Percentiles rank a stretch among this genome's conserved stretches.
phyloP scores from a whole-genome alignment of 1,140 invertebrate species.

The Hestina assimilis region DNA sequence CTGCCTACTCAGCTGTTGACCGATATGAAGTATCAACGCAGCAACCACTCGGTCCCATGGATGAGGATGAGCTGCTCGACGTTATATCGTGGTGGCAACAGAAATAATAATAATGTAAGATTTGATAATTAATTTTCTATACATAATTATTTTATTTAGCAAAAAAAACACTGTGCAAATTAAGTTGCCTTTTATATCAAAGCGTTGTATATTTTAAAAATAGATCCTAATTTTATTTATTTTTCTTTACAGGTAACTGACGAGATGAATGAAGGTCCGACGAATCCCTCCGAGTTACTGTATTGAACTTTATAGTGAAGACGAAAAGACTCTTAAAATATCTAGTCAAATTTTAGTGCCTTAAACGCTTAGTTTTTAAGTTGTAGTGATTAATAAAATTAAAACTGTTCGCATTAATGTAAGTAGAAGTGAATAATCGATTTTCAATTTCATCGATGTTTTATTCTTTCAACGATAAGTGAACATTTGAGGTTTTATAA shows the following conservation, averaged over 20 bases:
- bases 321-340: conserved; percentile 68
- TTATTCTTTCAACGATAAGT: conserved; percentile 44
- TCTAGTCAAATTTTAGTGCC: conserved; percentile 74
- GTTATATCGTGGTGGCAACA: conserved; percentile 91
- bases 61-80: conserved; percentile 91
- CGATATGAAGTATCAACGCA: conserved; percentile 69
- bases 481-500: conserved; percentile 45
- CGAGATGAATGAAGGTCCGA: conserved; percentile 40
- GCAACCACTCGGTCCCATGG: conserved; percentile 81
- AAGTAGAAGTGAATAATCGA: conserved; percentile 8
- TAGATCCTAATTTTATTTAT: conserved; percentile 26
- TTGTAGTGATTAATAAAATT: conserved; percentile 26
- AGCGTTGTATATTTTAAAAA: too few species aligned
- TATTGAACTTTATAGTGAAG: conserved; percentile 52
- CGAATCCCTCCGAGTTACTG: conserved; percentile 64
- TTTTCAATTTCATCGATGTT: neutral
- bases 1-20: conserved; percentile 73
- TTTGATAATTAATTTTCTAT: conserved; percentile 19
- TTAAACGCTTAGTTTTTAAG: conserved; percentile 44
- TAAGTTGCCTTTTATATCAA: too few species aligned
- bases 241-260: conserved; percentile 56
- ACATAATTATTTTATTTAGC: neutral
- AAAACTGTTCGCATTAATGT: conserved; percentile 4
- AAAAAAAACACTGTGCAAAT: too few species aligned
- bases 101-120: conserved; percentile 72